Base-by-base conservation (phyloP, 2,113 vertebrate genomes). In the Tragulus kanchil region DNA sequence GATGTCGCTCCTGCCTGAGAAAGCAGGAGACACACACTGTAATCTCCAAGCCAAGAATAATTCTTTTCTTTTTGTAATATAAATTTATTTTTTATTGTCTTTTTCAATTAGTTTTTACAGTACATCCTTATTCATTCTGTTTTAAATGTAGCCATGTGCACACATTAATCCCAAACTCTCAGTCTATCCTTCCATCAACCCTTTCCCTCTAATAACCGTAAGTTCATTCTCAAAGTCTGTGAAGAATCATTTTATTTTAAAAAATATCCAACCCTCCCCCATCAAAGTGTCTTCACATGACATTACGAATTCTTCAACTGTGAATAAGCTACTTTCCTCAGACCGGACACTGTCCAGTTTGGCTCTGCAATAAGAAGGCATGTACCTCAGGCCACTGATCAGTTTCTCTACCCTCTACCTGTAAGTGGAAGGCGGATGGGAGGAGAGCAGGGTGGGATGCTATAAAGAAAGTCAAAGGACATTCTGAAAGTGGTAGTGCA, bases 241-340 rank as follows among this genome's bases (percentile, higher is more conserved):
- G 58, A 84, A 92, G 54, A 94, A 90, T 71, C 89, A 78, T 69
- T 90, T 25, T 82, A 59, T 83, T 90, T 69, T 73, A 19, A 73
- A 85, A 95, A 94, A 83, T 12, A 56, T 7, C 84, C 78, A 87
- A 69, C 16, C 17, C 13, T 82, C 9, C 14, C 12, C 81, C n/a
- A 61, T 59, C 79, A 86, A 65, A 85, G 31, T 42, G 58, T 54
- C 21, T 87, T 86, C 21, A 82, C 31, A 14, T 45, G 48, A 15
- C 26, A 92, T 73, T 86, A 67, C 78, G 59, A 79, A 87, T 83
- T 89, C 62, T 91, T 91, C 81, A 71, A 36, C 87, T 86, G 45
- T 69, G 75, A 93, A 90, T 96, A 31, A 96, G 89, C 16, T 92
- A 45, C 67, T 21, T 77, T 50, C 56, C 23, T 89, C 92, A 71